Percentiles rank a stretch among this genome's conserved stretches.
Conservation (phyloP, 2,797 vertebrate genomes). For the Bovichtus diacanthus region DNA sequence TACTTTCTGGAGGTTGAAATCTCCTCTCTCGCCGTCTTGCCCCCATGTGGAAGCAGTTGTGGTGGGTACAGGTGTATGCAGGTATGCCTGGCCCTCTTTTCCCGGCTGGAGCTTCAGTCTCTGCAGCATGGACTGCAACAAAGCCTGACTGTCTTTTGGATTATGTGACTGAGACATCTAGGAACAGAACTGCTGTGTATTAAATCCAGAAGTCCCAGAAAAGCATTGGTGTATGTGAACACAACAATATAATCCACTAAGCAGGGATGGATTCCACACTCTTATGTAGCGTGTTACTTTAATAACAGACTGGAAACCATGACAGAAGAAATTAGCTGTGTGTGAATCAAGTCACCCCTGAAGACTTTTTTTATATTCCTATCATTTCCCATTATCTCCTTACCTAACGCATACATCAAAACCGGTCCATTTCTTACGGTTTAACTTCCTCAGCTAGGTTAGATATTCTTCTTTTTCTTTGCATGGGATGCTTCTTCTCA, state of each 20-base stretch:
- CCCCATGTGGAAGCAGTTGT: conserved; percentile 6
- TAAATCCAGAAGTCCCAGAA: conserved; percentile 36
- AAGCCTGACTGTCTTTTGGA: conserved; percentile 72
- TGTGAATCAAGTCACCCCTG: conserved; percentile 28
- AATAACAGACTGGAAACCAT: not conserved
- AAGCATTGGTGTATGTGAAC: conserved; percentile 13
- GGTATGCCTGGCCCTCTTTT: conserved; percentile 44
- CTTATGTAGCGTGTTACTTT: conserved; percentile 2
- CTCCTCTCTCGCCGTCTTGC: conserved; percentile 18
- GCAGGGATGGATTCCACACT: conserved; percentile 10
- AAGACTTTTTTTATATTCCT: conserved; percentile 32
- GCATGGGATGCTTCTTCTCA: conserved; percentile 9
- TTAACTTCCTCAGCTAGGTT: conserved; percentile 10
- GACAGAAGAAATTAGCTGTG: conserved; percentile 7
- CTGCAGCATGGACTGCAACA: conserved; percentile 88
- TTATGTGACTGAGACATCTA: conserved; percentile 81
- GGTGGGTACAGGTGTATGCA: not conserved
- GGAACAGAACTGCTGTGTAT: conserved; percentile 31
- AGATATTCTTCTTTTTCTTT: conserved; percentile 8
- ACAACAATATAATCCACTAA: not conserved
- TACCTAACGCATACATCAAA: conserved; percentile 20
- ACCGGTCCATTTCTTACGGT: conserved; percentile 15
- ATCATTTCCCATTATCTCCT: conserved; percentile 35
- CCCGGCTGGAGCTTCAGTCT: conserved; percentile 80
- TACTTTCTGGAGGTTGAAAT: conserved; percentile 18